Conservation (phyloP, 2,888 invertebrate genomes). For the Monoplex corrugatus region DNA sequence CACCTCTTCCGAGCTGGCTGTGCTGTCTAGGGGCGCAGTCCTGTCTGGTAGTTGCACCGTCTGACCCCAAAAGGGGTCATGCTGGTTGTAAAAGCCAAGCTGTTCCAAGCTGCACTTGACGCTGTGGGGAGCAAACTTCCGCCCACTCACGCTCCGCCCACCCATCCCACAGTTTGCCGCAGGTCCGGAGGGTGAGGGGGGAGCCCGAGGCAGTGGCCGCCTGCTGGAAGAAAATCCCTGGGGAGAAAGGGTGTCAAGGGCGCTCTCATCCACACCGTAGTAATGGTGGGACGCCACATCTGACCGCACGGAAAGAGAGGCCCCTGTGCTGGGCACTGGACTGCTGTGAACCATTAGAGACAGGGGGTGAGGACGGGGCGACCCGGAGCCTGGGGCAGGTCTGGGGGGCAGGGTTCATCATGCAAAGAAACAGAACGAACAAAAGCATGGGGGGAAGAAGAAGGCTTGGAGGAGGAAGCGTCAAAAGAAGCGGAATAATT, state of each 20-base stretch:
- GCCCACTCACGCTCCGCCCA: constrained; percentile 56
- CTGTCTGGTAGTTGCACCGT: constrained; percentile 66
- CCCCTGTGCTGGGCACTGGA: constrained; percentile 58
- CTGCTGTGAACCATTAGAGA: constrained; percentile 67
- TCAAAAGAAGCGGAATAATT: constrained; percentile 31
- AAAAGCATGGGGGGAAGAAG: constrained; percentile 14
- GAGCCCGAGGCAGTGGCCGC: constrained; percentile 27
- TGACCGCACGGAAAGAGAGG: constrained; percentile 23
- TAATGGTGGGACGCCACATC: constrained; percentile 50
- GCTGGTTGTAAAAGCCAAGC: constrained; percentile 74
- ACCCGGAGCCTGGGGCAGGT: constrained; percentile 89
- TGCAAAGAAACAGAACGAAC: constrained; percentile 43
- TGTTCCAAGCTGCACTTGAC: constrained; percentile 74
- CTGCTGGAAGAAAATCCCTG: constrained; percentile 65
- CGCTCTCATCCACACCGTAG: constrained; percentile 49
- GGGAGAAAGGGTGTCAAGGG: constrained; percentile 62
- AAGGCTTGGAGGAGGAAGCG: constrained; percentile 24
- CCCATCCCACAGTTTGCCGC: constrained; percentile 44
- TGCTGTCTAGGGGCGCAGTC: constrained; percentile 60
- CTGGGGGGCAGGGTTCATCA: constrained; percentile 45
- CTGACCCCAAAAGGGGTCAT: constrained; percentile 78
- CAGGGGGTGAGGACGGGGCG: constrained; percentile 84
- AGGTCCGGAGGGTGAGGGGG: constrained; percentile 9
- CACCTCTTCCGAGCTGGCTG: constrained; percentile 82
- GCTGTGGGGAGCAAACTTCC: constrained; percentile 63